Conservation (phyloP, 2,113 vertebrate genomes). For the Garra rufa region DNA sequence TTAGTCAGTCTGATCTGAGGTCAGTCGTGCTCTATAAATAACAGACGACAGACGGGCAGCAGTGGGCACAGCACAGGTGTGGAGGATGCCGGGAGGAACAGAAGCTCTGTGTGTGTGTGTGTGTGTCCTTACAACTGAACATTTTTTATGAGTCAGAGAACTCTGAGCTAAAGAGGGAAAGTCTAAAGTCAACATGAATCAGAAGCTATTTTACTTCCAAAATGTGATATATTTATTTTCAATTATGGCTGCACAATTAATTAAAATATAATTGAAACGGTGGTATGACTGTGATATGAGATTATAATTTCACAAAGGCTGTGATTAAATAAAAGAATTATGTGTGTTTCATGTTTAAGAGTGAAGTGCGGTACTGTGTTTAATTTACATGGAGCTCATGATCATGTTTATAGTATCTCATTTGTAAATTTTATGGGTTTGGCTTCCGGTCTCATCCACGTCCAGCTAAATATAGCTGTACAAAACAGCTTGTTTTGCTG, state of each 20-base stretch:
- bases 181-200: background rate
- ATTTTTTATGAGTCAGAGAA: slow-evolving; percentile 25
- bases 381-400: background rate
- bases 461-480: too few species aligned
- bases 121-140: slow-evolving; percentile 9
- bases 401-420: background rate
- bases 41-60: slow-evolving; percentile 30
- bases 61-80: slow-evolving; percentile 23
- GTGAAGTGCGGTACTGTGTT: background rate
- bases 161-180: slow-evolving; percentile 8
- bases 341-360: background rate
- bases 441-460: too few species aligned
- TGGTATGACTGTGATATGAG: background rate
- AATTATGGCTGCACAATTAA: background rate
- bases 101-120: slow-evolving; percentile 8
- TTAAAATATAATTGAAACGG: background rate
- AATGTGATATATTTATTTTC: background rate
- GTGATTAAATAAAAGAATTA: background rate
- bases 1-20: slow-evolving; percentile 29
- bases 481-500: too few species aligned
- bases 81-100: slow-evolving; percentile 18
- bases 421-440: too few species aligned
- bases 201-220: background rate
- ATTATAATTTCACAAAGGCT: background rate
- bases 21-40: slow-evolving; percentile 42